Conservation (phyloP, 2,113 vertebrate species). For the Mohoua ochrocephala region DNA sequence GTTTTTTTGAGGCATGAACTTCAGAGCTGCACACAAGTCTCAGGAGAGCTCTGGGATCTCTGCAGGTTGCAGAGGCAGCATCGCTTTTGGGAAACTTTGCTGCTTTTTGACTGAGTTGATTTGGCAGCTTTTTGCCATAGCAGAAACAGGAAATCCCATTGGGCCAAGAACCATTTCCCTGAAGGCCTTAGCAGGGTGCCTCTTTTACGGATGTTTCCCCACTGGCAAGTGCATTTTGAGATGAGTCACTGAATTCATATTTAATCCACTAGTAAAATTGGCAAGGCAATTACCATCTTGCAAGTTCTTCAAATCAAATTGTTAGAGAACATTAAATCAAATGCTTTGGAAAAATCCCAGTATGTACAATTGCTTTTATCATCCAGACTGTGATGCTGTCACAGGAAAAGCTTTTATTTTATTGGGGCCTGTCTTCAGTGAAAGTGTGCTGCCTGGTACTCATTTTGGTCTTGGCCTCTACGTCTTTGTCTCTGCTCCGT, state of each 20-base stretch:
- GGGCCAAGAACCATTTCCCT: not conserved
- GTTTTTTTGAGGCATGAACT: not conserved
- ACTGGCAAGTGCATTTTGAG: not conserved
- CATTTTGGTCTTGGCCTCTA: not conserved
- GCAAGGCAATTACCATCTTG: not conserved
- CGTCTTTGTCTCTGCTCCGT: not conserved
- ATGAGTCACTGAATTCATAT: constrained; percentile 29
- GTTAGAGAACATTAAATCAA: constrained; percentile 39
- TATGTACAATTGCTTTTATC: constrained; percentile 1
- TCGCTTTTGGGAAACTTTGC: not conserved
- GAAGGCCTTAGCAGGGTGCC: not conserved
- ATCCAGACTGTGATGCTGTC: not conserved
- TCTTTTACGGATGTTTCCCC: not conserved
- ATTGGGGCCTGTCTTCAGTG: not conserved
- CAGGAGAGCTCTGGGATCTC: not conserved
- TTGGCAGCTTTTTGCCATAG: not conserved
- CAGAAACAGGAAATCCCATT: not conserved
- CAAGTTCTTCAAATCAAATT: constrained; percentile 21
- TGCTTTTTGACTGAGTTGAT: not conserved
- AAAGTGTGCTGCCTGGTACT: not conserved
- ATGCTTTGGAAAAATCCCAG: not conserved
- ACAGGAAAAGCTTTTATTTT: not conserved
- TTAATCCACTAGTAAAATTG: constrained; percentile 28
- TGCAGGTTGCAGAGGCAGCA: not conserved
- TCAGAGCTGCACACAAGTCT: not conserved